Evolutionary conservation across 2,113 vertebrate species (phyloP), one percentile per base, ranked within the genome.

Genomic region (Phaetusa simplex): DNA sequence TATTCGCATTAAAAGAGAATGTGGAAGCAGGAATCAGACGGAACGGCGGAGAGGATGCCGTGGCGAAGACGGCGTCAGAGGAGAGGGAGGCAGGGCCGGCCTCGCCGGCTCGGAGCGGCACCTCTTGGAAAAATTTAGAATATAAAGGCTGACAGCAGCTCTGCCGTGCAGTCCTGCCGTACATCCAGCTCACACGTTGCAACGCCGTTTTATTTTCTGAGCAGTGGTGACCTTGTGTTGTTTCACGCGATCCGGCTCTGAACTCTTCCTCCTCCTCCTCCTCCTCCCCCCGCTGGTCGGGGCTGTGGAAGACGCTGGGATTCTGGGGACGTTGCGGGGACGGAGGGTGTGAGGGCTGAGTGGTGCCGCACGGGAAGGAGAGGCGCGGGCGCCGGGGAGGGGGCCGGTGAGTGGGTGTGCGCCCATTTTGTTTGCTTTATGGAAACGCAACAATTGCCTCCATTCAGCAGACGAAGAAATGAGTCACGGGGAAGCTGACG

Each of bases 61-160:
- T 1, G 65, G 59, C 3, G 5, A 26, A 36, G 49, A 9, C n/a
- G 3, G 6, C 9, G 21, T 1, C 27, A 8, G 92, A 4, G 16
- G 22, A 6, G 52, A 14, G 36, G 40, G 40, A 21, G 62, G 77
- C 77, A 15, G 3, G 12, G 47, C 36, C 6, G 83, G 55, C 78
- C 82, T 14, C 7, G 14, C 45, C 3, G 11, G 23, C 45, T 36
- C 47, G 0, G 17, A 12, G n/a, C 8, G 8, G 58, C 24, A 6
- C 23, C 24, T 45, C 58, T 23, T 3, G 1, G 1, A 2, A 15
- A 7, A 6, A 14, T 2, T 2, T 3, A 2, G 8, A 19, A 5
- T 4, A 2, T 1, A 8, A 62, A 21, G 9, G 40, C 50, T 1
- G 36, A 11, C 0, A 0, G 24, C 1, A 2, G 10, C 3, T 8